phyloP scores from a whole-genome alignment of 2,888 invertebrate species.

The Parelbella ahira region DNA sequence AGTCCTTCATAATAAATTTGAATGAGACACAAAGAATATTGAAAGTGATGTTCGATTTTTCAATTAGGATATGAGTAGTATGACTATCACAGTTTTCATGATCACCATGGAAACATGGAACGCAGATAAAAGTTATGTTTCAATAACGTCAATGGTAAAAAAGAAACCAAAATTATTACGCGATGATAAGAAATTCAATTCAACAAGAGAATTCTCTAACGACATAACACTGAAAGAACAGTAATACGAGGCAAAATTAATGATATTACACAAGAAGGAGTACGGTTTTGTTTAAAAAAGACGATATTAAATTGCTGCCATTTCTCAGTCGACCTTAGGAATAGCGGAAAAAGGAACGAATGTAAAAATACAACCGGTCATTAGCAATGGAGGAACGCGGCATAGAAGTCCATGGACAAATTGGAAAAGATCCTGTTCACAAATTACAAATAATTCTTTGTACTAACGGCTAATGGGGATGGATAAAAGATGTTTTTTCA shows the following conservation, averaged over 20 bases:
- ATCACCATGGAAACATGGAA: too few relatives aligned
- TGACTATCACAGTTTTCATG: too few relatives aligned
- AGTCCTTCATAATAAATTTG: too few relatives aligned
- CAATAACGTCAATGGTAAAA: too few relatives aligned
- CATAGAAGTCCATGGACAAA: slow-evolving; percentile 47
- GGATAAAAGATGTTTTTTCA: slow-evolving; percentile 60
- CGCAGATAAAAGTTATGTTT: too few relatives aligned
- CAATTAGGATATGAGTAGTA: too few relatives aligned
- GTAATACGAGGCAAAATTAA: slow-evolving; percentile 16
- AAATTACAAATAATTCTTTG: slow-evolving; percentile 64
- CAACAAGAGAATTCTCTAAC: not conserved
- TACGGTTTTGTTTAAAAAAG: slow-evolving; percentile 27
- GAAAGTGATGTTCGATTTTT: too few relatives aligned
- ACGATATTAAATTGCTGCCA: slow-evolving; percentile 31
- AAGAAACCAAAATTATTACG: too few relatives aligned
- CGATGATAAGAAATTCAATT: not conserved
- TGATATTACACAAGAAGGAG: slow-evolving; percentile 19
- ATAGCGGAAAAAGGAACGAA: slow-evolving; percentile 40
- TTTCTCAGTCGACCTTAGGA: slow-evolving; percentile 38
- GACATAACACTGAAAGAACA: slow-evolving; percentile 5
- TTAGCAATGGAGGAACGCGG: slow-evolving; percentile 39
- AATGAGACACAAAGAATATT: too few relatives aligned
- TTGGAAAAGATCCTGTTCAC: slow-evolving; percentile 59
- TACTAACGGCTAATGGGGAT: slow-evolving; percentile 53
- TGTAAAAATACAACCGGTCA: slow-evolving; percentile 50